Evolutionary conservation across 2,797 vertebrate genomes (phyloP).

Genomic region (Moxostoma hubbsi): DNA sequence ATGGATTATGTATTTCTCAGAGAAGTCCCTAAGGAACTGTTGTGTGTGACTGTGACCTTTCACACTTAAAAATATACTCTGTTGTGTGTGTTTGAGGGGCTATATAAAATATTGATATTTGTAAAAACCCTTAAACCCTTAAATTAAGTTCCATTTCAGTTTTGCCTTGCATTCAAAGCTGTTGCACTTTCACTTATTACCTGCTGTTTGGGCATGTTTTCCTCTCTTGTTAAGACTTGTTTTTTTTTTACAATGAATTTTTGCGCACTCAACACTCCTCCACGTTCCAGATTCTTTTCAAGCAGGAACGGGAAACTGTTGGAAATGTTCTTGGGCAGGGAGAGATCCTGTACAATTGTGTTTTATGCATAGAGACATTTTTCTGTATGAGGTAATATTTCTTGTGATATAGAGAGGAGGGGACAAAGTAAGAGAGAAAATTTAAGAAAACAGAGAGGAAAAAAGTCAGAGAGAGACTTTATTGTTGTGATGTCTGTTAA

Average conservation of each 20-base stretch:
- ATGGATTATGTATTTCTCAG: slow-evolving; percentile 46
- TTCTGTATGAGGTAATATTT: slow-evolving; percentile 56
- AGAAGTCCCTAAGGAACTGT: slow-evolving; percentile 39
- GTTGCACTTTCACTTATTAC: slow-evolving; percentile 1
- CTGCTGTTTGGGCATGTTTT: slow-evolving; percentile 1
- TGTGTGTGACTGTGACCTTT: slow-evolving; percentile 40
- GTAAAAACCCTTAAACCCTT: background rate
- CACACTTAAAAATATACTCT: background rate
- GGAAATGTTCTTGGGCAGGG: slow-evolving; percentile 49
- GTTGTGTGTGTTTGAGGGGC: background rate
- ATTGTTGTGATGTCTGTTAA: slow-evolving; percentile 10
- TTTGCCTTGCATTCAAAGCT: background rate
- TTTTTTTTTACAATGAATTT: slow-evolving; percentile 12
- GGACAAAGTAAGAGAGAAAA: background rate
- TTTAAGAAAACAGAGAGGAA: slow-evolving; percentile 10
- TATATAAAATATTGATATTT: background rate
- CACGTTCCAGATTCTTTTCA: slow-evolving; percentile 20
- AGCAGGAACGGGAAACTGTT: slow-evolving; percentile 41
- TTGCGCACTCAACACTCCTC: slow-evolving; percentile 15
- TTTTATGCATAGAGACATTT: slow-evolving; percentile 48
- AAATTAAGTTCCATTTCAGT: background rate
- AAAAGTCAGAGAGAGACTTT: background rate
- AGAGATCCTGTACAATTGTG: slow-evolving; percentile 59
- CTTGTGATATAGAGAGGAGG: slow-evolving; percentile 46
- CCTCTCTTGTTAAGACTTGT: slow-evolving; percentile 36